A percentile compares a stretch with the other conserved stretches of the same genome.
Evolutionary conservation across 2,113 vertebrate genomes (phyloP).

Genomic region (Nyctereutes procyonoides): DNA sequence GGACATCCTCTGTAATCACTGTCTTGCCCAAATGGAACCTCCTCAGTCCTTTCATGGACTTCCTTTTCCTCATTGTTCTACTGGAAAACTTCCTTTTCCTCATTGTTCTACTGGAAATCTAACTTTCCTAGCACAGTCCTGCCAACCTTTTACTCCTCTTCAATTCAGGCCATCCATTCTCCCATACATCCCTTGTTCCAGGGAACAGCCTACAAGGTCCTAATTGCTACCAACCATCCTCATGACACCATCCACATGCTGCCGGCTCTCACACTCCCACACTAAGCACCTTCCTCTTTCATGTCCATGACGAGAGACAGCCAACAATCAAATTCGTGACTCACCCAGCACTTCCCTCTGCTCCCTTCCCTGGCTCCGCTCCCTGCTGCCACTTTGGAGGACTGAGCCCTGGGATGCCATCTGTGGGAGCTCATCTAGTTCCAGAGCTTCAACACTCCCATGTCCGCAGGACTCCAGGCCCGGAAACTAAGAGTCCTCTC

Average conservation of each 20-base stretch:
- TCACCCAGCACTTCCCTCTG: neutral
- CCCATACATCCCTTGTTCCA: no score
- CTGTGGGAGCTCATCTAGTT: neutral
- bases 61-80: neutral
- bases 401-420: neutral
- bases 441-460: neutral
- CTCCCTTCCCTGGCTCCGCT: neutral
- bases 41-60: rapidly evolving
- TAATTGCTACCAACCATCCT: neutral
- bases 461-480: neutral
- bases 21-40: neutral
- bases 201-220: neutral
- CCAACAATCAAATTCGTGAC: neutral
- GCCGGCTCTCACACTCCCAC: neutral
- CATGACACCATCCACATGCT: neutral
- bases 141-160: neutral
- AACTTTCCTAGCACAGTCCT: neutral
- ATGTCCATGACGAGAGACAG: neutral
- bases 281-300: neutral
- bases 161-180: neutral
- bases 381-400: neutral
- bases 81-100: neutral
- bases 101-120: neutral
- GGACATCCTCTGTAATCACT: neutral
- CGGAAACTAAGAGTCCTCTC: neutral